These are phyloP conservation scores for Adelognathus sp. DNA, from an alignment of 2,888 invertebrate genomes.

Conservation along the genomic window DNA sequence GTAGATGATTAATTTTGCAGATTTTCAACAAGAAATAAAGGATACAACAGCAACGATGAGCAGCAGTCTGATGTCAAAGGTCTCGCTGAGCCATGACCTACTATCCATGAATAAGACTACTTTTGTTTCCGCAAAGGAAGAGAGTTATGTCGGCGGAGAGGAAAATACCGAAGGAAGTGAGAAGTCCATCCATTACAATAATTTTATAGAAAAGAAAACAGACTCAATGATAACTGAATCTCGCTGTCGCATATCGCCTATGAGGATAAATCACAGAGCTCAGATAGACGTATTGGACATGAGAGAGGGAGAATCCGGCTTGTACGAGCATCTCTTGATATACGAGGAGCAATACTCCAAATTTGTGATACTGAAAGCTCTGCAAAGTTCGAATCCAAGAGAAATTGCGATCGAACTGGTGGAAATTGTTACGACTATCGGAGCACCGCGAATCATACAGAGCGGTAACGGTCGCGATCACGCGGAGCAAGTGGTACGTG, in stretches of 20 bases:
- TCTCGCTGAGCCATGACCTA: background rate
- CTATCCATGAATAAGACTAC: conserved; percentile 5
- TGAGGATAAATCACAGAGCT: conserved; percentile 61
- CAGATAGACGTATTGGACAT: conserved; percentile 73
- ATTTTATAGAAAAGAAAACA: background rate
- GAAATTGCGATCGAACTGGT: conserved; percentile 69
- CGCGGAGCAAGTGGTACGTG: conserved; percentile 67
- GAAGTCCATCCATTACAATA: background rate
- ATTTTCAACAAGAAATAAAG: background rate
- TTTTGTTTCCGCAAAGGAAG: conserved; percentile 18
- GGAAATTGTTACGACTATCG: conserved; percentile 71
- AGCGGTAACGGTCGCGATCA: conserved; percentile 70
- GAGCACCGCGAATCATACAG: conserved; percentile 71
- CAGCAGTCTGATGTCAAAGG: conserved; percentile 29
- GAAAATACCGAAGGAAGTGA: background rate
- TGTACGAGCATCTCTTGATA: conserved; percentile 67
- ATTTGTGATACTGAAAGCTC: conserved; percentile 68
- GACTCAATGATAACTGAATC: background rate
- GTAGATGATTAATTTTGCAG: background rate
- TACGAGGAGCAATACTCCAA: conserved; percentile 72
- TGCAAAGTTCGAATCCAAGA: conserved; percentile 59
- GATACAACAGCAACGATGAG: background rate
- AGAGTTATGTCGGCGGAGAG: background rate
- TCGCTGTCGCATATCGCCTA: background rate
- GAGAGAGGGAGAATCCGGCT: conserved; percentile 52